Evolutionary conservation across 92 coral and sea anemone genomes (phyloP).

Genomic region (Plumapathes pennacea): DNA sequence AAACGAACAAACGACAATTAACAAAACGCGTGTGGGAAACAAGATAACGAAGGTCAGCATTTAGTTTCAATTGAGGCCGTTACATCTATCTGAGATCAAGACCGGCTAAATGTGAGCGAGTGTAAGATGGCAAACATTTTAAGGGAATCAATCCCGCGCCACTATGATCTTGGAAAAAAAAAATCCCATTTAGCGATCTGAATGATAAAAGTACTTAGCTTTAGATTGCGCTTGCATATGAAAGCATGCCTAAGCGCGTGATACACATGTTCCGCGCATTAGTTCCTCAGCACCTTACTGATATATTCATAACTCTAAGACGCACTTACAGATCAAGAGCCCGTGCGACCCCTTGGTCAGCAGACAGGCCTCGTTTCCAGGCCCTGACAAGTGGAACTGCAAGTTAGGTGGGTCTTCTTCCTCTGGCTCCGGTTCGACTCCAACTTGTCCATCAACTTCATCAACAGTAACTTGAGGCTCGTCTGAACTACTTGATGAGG

Average conservation of each 20-base stretch:
- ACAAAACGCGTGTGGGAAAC: no score
- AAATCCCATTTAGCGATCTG: no score
- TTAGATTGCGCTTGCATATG: no score
- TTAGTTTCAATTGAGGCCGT: constrained; percentile 13
- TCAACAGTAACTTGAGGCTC: constrained; percentile 41
- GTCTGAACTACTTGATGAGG: constrained; percentile 45
- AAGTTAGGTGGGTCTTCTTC: constrained; percentile 71
- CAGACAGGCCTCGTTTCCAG: constrained; percentile 94
- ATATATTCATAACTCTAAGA: neutral
- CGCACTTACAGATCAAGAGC: constrained; percentile 86
- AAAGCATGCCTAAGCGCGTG: no score
- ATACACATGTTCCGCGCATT: no score
- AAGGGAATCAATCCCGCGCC: no score
- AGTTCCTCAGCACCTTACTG: no score
- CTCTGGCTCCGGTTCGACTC: constrained; percentile 21
- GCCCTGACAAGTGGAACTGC: constrained; percentile 76
- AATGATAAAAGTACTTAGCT: no score
- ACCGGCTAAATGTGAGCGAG: no score
- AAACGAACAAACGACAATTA: neutral
- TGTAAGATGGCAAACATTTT: no score
- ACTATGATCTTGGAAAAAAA: no score
- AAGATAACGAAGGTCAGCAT: no score
- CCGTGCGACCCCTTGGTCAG: constrained; percentile 99
- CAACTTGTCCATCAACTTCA: constrained; percentile 18
- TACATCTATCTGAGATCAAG: constrained; percentile 8